phyloP scores from a whole-genome alignment of 2,888 invertebrate species.

The Rotaria sp. region DNA sequence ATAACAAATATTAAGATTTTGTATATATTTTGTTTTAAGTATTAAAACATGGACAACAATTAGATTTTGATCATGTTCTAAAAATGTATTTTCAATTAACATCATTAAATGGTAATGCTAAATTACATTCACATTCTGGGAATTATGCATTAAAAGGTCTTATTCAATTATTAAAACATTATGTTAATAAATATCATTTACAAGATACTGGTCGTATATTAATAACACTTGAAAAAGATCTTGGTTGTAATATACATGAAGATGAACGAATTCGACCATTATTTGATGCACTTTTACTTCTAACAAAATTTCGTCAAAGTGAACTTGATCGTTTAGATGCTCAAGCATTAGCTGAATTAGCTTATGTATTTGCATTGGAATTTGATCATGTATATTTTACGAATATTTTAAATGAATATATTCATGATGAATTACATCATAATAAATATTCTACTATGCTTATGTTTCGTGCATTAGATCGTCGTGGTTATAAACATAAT shows the following conservation, averaged over 20 bases:
- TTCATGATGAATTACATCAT: background rate
- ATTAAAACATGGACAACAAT: constrained; percentile 16
- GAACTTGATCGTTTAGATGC: constrained; percentile 13
- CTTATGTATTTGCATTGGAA: background rate
- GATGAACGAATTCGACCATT: background rate
- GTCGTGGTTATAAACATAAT: constrained; percentile 2
- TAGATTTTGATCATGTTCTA: background rate
- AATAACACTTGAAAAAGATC: background rate
- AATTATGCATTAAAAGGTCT: background rate
- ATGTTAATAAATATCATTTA: constrained; percentile 22
- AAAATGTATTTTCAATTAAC: background rate
- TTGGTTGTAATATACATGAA: background rate
- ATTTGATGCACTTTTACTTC: background rate
- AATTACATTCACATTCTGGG: background rate
- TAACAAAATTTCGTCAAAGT: background rate
- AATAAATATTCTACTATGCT: background rate
- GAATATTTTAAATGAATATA: background rate
- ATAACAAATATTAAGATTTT: too few species aligned
- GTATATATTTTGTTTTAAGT: background rate
- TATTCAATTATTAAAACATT: constrained; percentile 13
- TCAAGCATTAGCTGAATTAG: background rate
- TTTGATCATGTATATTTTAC: background rate
- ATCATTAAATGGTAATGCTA: background rate
- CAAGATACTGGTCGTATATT: background rate
- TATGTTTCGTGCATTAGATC: background rate